phyloP scores from a whole-genome alignment of 2,797 vertebrate genomes.

The Gymnocypris eckloni region DNA sequence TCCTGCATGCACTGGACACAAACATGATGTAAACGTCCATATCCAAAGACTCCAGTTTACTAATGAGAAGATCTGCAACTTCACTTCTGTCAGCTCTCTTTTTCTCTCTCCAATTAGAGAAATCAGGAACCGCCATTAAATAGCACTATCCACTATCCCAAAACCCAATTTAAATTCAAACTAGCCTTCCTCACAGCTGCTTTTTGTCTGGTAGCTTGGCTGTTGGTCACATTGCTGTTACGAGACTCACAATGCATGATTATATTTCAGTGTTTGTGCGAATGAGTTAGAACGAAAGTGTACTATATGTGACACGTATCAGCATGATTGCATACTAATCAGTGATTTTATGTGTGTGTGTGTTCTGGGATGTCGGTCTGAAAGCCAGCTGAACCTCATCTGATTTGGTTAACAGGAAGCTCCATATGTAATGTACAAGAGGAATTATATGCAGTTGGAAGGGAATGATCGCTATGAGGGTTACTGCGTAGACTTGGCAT shows the following conservation, averaged over 20 bases:
- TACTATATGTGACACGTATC: not conserved
- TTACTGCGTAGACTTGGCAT: constrained; percentile 99
- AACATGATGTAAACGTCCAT: not conserved
- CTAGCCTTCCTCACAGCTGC: constrained; percentile 12
- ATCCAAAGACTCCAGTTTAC: not conserved
- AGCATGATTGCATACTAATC: constrained; percentile 19
- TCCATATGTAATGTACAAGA: constrained; percentile 99
- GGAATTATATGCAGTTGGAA: constrained; percentile 94
- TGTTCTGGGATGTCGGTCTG: constrained; percentile 5
- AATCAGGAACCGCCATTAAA: not conserved
- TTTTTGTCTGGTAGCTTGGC: constrained; percentile 51
- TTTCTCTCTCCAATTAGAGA: not conserved
- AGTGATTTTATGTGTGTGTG: not conserved
- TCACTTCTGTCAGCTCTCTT: constrained; percentile 5
- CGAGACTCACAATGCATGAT: constrained; percentile 21
- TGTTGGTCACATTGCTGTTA: constrained; percentile 26
- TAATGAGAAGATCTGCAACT: constrained; percentile 15
- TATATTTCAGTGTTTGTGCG: not conserved
- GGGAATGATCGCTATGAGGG: constrained; percentile 99
- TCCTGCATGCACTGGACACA: constrained; percentile 23
- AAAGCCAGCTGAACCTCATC: constrained; percentile 45
- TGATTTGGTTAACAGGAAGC: constrained; percentile 93
- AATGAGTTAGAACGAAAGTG: constrained; percentile 12
- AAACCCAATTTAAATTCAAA: constrained; percentile 10
- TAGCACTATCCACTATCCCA: constrained; percentile 1